Conservation (phyloP, 2,888 invertebrate genomes). For the Polydrusus tereticollis region DNA sequence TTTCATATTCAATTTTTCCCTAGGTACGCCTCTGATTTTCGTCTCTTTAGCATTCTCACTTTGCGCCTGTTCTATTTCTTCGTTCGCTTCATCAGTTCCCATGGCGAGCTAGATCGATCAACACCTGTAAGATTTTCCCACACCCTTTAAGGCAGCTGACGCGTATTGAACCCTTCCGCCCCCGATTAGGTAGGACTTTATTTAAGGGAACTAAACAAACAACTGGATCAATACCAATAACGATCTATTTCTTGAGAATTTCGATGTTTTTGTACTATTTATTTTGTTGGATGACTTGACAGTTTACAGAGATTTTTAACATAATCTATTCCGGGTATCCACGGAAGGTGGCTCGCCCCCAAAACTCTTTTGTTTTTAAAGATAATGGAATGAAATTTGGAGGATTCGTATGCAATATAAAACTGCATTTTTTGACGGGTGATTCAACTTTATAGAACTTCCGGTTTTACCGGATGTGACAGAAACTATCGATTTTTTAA, state of each 20-base stretch:
- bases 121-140: constrained; percentile 66
- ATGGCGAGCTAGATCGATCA: constrained; percentile 52
- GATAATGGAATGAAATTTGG: too few species aligned
- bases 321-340: too few species aligned
- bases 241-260: constrained; percentile 11
- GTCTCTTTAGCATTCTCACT: not conserved
- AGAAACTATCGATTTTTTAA: too few species aligned
- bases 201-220: not conserved
- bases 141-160: constrained; percentile 64
- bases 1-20: not conserved
- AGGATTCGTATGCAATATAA: too few species aligned
- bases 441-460: too few species aligned
- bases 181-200: constrained; percentile 47
- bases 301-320: too few species aligned
- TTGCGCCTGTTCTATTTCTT: constrained; percentile 15
- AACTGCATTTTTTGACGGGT: too few species aligned
- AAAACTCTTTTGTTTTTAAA: too few species aligned
- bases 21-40: not conserved
- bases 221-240: constrained; percentile 11
- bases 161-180: constrained; percentile 62
- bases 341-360: too few species aligned
- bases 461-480: too few species aligned
- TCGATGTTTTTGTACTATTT: not conserved
- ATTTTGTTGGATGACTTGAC: not conserved
- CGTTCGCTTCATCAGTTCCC: constrained; percentile 40